phyloP scores from a whole-genome alignment of 2,113 vertebrate genomes.

The Pseudorectes ferrugineus region DNA sequence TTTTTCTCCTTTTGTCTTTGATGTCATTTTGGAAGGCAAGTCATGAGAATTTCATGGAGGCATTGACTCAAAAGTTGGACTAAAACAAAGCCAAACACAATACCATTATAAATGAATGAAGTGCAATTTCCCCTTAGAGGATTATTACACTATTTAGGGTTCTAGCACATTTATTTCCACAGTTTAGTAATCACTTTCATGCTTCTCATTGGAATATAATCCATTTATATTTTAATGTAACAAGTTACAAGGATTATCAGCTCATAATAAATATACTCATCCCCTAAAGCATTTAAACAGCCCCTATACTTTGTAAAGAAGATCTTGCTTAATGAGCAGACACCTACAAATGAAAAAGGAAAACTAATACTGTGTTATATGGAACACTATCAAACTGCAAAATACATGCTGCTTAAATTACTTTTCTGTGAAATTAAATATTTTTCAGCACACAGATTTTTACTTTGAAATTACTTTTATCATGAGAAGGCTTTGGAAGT shows the following conservation, averaged over 20 bases:
- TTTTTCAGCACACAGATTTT: neutral
- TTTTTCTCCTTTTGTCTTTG: constrained; percentile 43
- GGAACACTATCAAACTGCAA: neutral
- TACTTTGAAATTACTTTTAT: neutral
- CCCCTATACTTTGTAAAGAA: neutral
- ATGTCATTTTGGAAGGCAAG: constrained; percentile 50
- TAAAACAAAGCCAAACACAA: constrained; percentile 42
- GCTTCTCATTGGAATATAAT: constrained; percentile 1
- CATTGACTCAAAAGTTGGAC: constrained; percentile 13
- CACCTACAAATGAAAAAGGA: neutral
- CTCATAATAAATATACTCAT: constrained; percentile 4
- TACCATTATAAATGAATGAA: neutral
- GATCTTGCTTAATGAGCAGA: neutral
- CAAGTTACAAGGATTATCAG: constrained; percentile 22
- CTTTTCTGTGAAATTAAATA: neutral
- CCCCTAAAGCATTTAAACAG: constrained; percentile 27
- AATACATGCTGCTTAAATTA: neutral
- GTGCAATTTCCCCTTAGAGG: neutral
- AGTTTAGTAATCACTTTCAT: constrained; percentile 35
- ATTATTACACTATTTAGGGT: constrained; percentile 23
- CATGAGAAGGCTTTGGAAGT: neutral
- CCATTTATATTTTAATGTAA: constrained; percentile 60
- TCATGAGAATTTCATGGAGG: constrained; percentile 45
- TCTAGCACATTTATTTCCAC: constrained; percentile 12
- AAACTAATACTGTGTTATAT: neutral